A percentile compares a stretch with the other conserved stretches of the same genome.
These are phyloP conservation scores for Protophormia terraenovae DNA, from an alignment of 2,888 invertebrate genomes.

Conservation along the genomic window DNA sequence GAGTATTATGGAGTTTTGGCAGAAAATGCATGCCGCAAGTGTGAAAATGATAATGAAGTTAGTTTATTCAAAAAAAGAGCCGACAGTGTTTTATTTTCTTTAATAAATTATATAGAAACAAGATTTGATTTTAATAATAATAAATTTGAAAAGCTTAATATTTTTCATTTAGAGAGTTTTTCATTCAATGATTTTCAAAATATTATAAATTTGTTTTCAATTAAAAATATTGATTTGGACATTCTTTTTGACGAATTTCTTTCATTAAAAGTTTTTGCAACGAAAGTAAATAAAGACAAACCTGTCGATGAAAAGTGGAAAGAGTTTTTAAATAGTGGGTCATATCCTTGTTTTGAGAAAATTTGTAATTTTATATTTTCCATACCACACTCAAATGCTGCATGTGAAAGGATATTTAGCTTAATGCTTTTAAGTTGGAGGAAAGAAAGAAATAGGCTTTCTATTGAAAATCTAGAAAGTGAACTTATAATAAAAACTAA, in stretches of 20 bases:
- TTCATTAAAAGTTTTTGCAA: background rate
- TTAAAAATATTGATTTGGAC: background rate
- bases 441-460: no score
- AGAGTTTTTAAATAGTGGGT: no score
- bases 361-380: no score
- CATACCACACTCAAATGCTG: no score
- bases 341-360: no score
- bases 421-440: no score
- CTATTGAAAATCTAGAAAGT: no score
- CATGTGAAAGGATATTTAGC: no score
- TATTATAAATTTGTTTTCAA: no score
- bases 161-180: slow-evolving; percentile 9
- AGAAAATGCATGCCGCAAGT: background rate
- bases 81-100: background rate
- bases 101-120: slow-evolving; percentile 1
- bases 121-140: background rate
- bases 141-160: background rate
- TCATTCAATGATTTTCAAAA: no score
- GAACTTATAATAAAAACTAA: no score
- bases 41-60: background rate
- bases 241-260: background rate
- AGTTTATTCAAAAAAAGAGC: slow-evolving; percentile 4
- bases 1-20: background rate
- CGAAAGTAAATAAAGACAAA: background rate
- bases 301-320: no score